These are phyloP conservation scores for Podargus strigoides DNA, from an alignment of 2,797 vertebrate species.

Conservation along the genomic window DNA sequence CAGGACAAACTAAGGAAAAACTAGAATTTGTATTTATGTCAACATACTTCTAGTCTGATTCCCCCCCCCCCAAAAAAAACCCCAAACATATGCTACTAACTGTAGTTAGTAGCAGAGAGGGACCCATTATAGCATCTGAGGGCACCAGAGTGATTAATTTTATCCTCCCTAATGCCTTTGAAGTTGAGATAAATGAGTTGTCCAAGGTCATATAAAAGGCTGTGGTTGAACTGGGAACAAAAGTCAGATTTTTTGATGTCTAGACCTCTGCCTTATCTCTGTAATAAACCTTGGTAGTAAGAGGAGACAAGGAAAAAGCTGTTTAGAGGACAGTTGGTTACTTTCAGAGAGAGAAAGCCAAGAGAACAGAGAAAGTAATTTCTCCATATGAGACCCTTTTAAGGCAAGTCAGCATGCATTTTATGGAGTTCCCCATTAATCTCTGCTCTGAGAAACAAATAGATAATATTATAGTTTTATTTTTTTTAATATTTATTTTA, in stretches of 20 bases:
- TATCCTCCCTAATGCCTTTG: conserved; percentile 16
- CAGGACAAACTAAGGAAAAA: not conserved
- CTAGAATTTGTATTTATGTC: not conserved
- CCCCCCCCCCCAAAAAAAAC: not conserved
- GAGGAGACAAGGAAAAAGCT: not conserved
- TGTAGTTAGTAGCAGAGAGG: not conserved
- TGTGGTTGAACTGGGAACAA: not conserved
- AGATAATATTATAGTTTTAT: not conserved
- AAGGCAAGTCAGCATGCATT: rapidly evolving
- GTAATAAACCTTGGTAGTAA: not conserved
- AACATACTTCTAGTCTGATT: not conserved
- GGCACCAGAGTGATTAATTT: conserved; percentile 12
- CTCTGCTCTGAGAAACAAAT: not conserved
- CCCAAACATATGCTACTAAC: not conserved
- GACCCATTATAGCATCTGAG: not conserved
- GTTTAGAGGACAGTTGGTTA: not conserved
- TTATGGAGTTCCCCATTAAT: not conserved
- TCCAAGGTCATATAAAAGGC: not conserved
- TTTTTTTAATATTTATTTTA: not conserved
- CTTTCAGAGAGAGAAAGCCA: not conserved
- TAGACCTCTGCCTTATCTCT: conserved; percentile 22
- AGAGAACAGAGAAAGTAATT: not conserved
- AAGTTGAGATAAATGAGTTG: conserved; percentile 36
- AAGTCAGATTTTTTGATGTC: conserved; percentile 24
- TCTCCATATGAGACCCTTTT: not conserved